Evolutionary conservation across 2,113 vertebrate genomes (phyloP).

Genomic region (Lagopus muta): DNA sequence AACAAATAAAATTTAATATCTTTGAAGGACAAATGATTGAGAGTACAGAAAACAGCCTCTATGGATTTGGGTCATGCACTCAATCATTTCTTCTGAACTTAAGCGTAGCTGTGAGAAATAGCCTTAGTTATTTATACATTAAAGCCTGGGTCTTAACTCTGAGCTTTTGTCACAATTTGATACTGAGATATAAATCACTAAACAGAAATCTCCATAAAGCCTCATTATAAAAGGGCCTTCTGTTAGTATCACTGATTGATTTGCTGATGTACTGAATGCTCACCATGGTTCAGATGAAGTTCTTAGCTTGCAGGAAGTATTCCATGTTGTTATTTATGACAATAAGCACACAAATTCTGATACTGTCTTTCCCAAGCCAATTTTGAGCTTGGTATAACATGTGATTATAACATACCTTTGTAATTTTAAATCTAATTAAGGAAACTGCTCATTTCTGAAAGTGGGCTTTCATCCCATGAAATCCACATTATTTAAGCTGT

Average conservation of each 20-base stretch:
- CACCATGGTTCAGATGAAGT: neutral
- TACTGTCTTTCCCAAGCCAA: neutral
- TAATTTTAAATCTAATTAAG: neutral
- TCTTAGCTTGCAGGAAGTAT: neutral
- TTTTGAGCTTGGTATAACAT: neutral
- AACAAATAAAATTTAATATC: constrained; percentile 46
- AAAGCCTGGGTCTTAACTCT: neutral
- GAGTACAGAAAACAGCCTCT: neutral
- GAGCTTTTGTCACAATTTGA: neutral
- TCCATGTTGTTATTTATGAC: neutral
- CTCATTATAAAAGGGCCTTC: neutral
- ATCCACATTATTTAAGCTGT: neutral
- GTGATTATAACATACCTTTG: neutral
- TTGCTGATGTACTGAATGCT: constrained; percentile 9
- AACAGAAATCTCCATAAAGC: neutral
- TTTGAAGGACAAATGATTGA: constrained; percentile 44
- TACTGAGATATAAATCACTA: constrained; percentile 31
- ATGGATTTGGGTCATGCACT: constrained; percentile 21
- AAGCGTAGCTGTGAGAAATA: neutral
- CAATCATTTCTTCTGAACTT: constrained; percentile 37
- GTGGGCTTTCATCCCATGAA: neutral
- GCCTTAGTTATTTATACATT: neutral
- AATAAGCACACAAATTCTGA: neutral
- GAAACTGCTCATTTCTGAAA: neutral
- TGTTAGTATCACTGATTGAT: neutral